Evolutionary conservation across 1,140 invertebrate species (phyloP), one percentile per base, ranked within the genome.

Genomic region (Platyscapa corneri): DNA sequence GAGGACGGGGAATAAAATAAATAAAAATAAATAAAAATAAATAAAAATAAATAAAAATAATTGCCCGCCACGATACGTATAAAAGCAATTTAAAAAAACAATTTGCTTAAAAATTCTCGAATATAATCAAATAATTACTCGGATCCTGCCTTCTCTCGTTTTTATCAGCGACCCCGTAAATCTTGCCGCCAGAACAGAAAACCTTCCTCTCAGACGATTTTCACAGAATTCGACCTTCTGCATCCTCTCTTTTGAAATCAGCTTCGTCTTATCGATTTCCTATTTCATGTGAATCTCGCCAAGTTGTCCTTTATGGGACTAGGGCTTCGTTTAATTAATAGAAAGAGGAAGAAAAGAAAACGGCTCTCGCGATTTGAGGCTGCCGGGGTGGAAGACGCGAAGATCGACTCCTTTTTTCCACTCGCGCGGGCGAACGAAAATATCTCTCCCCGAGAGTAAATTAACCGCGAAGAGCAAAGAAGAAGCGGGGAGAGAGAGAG

Each of bases 251-350:
- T 76, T 76, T 16, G 64, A 67, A 81, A 70, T 81, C 14, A 56
- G 34, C 0, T n/a, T 46, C n/a, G 37, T 23, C 23, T 53, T 77
- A 77, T 77, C 82, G 64, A 78, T 77, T 84, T 77, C 82, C 75
- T 37, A 67, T 32, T 84, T 84, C 74, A 37, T 65, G 82, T 37
- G 82, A 84, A 77, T 77, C 60, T 76, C 37, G 46, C 75, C 75
- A 76, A 76, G 42, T 53, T 49, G 72, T 42, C 39, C 32, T 79
- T 65, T 53, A 23, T 30, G 39, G 20, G 64, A 37, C 32, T 74
- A 81, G 37, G 53, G 70, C 23, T 81, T 85, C 79, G 12, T 81
- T 88, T 89, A 89, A 90, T 90, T 90, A 90, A 90, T 89, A 89
- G 88, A 88, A 88, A 89, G 67, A 77, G 39, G 42, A 30, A 86